Base-by-base conservation (phyloP, 2,113 vertebrate genomes). In the Pelusios castaneus region DNA sequence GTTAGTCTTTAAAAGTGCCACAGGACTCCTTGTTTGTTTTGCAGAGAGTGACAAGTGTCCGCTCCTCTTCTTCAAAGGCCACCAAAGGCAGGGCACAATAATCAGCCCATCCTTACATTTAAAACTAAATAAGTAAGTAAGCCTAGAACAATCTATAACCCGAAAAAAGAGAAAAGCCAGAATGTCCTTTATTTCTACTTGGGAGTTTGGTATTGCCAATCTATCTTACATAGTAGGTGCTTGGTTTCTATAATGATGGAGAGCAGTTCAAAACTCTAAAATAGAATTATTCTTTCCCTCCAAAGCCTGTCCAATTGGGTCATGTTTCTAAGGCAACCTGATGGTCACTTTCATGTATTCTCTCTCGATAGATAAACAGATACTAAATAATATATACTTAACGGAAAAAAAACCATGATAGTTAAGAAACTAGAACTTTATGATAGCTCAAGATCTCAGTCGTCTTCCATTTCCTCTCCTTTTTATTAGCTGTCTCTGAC, bases 251-350 rank as follows among this genome's bases (percentile, higher is more conserved):
- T 58, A 78, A 55, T 41, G 73, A 89, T 83, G 79, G 91, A 52
- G 90, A 52, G 34, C 54, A 49, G 86, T 85, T 94, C 52, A 89
- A 84, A 87, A 80, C 38, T 70, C 63, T 38, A 22, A 90, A 63
- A 85, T 83, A 85, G 88, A 94, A 91, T 85, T 91, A 89, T 92
- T 90, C 84, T 0, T 16, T 93, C 63, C 88, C 94, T 94, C 88
- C 91, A 77, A 81, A 93, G 85, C 76, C 60, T 79, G 29, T 89
- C 87, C 70, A 92, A 70, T 84, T 76, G 84, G 88, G 45, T 54
- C 19, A 3, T 70, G 92, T 97, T 97, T 95, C 94, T 97, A 95
- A 92, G 95, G 95, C 94, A 97, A 92, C 93, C 80, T 84, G 63
- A 51, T 94, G 89, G 83, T 97, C 89, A 77, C 87, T 89, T 87